A percentile compares a stretch with the other conserved stretches of the same genome.
Evolutionary conservation across 2,888 invertebrate genomes (phyloP).

Genomic region (Tuta absoluta): DNA sequence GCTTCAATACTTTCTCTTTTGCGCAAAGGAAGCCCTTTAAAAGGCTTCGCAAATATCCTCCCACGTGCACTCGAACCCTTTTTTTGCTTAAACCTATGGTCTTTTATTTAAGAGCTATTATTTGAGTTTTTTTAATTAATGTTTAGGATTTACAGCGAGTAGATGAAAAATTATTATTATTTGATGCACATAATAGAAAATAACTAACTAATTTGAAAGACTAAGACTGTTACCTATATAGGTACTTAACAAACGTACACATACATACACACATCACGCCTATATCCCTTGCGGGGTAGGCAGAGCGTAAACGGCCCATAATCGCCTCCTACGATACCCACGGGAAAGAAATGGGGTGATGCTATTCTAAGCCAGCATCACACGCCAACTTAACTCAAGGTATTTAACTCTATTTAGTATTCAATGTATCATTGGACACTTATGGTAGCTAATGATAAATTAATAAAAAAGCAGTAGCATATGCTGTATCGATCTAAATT

Average conservation of each 20-base stretch:
- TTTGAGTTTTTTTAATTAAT: not conserved
- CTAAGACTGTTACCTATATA: no score
- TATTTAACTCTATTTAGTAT: not conserved
- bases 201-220: not conserved
- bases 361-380: no score
- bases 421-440: not conserved
- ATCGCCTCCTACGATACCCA: no score
- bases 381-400: no score
- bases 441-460: not conserved
- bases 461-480: slow-evolving; percentile 58
- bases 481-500: slow-evolving; percentile 63
- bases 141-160: not conserved
- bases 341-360: no score
- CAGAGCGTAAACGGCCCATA: no score
- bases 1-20: slow-evolving; percentile 71
- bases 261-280: no score
- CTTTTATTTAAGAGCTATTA: not conserved
- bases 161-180: not conserved
- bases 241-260: no score
- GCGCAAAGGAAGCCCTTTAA: slow-evolving; percentile 62
- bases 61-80: slow-evolving; percentile 48
- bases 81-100: not conserved
- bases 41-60: slow-evolving; percentile 75
- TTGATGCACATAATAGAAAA: not conserved
- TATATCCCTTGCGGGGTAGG: no score